These are phyloP conservation scores for Cyanoderma ruficeps DNA, from an alignment of 2,113 vertebrate genomes.

Conservation along the genomic window DNA sequence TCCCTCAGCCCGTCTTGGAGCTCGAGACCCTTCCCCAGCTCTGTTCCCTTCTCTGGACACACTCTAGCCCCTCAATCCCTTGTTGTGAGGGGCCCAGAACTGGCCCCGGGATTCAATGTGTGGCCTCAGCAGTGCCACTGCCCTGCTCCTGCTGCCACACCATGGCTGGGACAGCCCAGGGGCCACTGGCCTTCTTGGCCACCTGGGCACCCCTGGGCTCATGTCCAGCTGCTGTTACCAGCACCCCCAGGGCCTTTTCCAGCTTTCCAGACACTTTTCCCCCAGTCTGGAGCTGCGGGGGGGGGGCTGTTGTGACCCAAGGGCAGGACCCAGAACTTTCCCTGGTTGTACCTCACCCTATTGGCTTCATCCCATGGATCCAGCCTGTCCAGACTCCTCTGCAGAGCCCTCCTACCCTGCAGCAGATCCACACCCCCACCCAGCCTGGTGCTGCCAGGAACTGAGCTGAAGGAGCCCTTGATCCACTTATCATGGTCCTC, in stretches of 20 bases:
- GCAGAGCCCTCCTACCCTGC: not conserved
- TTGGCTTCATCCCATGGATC: not conserved
- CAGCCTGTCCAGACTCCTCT: not conserved
- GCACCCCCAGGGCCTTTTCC: not conserved
- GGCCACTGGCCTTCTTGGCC: not conserved
- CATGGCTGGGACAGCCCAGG: not conserved
- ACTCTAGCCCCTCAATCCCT: not conserved
- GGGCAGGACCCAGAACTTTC: not conserved
- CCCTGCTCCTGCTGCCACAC: not conserved
- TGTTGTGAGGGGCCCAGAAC: accelerated
- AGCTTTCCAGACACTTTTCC: not conserved
- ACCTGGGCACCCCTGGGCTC: not conserved
- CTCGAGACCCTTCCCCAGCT: not conserved
- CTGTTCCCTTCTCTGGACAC: accelerated
- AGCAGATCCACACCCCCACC: not conserved
- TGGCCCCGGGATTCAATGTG: accelerated
- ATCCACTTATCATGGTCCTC: not conserved
- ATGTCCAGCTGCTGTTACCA: not conserved
- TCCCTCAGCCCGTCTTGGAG: accelerated
- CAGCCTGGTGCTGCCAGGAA: not conserved
- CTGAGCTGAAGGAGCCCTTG: accelerated
- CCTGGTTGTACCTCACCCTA: not conserved
- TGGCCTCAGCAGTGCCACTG: not conserved
- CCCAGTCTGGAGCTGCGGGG: not conserved
- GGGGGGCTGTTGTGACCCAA: not conserved